Base-by-base conservation (phyloP, 2,797 vertebrate genomes). In the Lepus oiostolus region DNA sequence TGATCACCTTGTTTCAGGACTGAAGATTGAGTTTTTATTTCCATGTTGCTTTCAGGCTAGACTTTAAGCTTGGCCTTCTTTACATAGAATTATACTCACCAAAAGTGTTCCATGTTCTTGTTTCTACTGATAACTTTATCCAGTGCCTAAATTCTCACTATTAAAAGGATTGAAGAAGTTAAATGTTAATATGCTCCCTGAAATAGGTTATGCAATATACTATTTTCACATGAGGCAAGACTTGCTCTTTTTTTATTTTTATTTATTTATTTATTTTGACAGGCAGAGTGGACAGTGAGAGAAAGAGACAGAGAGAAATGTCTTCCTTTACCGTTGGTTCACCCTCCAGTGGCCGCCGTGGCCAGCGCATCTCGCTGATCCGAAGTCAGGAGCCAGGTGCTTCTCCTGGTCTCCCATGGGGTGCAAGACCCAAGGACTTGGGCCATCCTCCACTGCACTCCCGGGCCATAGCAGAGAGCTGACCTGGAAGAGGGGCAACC, bases 101-200 rank as follows among this genome's bases (percentile, higher is more conserved):
- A 9, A 9, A 92, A 50, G 2, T 1, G 17, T 35, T 47, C 28
- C 0, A 2, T 19, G 16, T 22, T 5, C 4, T 47, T 24, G 1
- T 80, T 83, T 83, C 26, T 42, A 52, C 24, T 28, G 17, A 4
- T 1, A 8, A 77, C 72, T 81, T 71, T 17, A 32, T 17, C 32
- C 22, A 3, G 32, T 54, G 24, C 52, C 76, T 21, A 52, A 42
- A 38, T 12, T 62, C 7, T 85, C 47, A 50, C 7, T 50, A 30
- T 4, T 70, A 50, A 63, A 1, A 35, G 16, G 68, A 54, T 58
- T 19, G 50, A 47, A 80, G 80, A 89, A 13, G 12, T 85, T 63
- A 89, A 86, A 47, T 22, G 60, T 14, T 24, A 50, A 60, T 19
- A 17, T 50, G 13, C 68, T 63, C 26, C 22, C 74, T 68, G 13